Base-by-base conservation (phyloP, 2,888 invertebrate species). In the Dasypolia templi region DNA sequence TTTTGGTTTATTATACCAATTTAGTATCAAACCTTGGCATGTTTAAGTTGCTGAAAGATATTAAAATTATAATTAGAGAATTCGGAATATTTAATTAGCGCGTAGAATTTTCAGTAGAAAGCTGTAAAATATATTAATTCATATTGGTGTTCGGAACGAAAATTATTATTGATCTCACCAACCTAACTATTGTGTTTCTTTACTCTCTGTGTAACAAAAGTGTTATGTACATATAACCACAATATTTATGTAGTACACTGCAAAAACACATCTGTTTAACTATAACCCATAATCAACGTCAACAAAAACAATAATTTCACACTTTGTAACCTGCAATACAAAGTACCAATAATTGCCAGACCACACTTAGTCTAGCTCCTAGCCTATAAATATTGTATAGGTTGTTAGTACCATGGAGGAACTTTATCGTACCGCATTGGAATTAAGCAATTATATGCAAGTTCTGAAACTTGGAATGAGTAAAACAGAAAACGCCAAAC, bases 361-460 rank as follows among this genome's bases (percentile, higher is more conserved):
- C n/a, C 66, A 76, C 78, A 70, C 68, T 72, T 62, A 65, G 65
- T 64, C 79, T 71, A 66, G 71, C 82, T 82, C 86, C 56, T 35
- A 14, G 73, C 77, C 85, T 87, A 85, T 86, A 85, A 86, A 88
- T 86, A 86, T 86, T 83, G 81, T 83, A 85, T 81, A 82, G 85
- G 82, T 85, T 84, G 86, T 87, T 87, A 85, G 87, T 86, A 71
- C 81, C 77, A 70, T 82, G 77, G 86, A 82, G 81, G 72, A 93
- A 94, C 87, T 93, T 93, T 90, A 88, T 88, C 90, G 88, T 89
- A 82, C 91, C 88, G 91, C 92, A 89, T 86, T 92, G 90, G 90
- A 92, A 94, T 94, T 93, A 94, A 94, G 93, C 93, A 94, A 94
- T 94, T 94, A 94, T 92, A 94, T 93, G 93, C 93, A 93, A 94